phyloP scores from a whole-genome alignment of 2,797 vertebrate species.

The Ataeniobius toweri region DNA sequence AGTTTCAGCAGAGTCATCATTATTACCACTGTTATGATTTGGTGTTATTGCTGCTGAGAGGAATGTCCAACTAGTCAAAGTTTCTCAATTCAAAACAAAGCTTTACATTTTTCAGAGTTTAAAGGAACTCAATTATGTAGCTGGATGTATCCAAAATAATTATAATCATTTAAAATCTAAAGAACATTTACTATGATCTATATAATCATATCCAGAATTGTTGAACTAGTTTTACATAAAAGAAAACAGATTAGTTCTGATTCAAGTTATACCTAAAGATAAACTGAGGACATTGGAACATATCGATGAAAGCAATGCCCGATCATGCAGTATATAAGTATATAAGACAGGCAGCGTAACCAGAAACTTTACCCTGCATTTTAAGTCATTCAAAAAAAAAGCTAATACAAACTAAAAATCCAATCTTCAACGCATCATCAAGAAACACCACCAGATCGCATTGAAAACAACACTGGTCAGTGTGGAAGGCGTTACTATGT shows the following conservation, averaged over 20 bases:
- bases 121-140: neutral
- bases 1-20: constrained; percentile 65
- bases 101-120: neutral
- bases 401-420: neutral
- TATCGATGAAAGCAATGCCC: neutral
- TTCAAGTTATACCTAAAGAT: neutral
- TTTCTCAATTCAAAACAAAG: constrained; percentile 45
- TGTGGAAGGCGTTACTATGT: neutral
- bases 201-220: neutral
- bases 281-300: neutral
- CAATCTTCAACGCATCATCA: neutral
- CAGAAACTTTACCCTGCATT: neutral
- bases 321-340: neutral
- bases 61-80: constrained; percentile 60
- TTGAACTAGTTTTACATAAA: neutral
- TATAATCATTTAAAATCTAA: neutral
- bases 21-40: constrained; percentile 50
- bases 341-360: neutral
- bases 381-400: neutral
- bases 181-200: neutral
- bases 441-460: neutral
- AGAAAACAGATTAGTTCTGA: neutral
- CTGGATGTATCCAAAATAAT: neutral
- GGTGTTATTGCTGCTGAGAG: constrained; percentile 42
- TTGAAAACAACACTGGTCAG: neutral